Evolutionary conservation across 2,797 vertebrate genomes (phyloP), one percentile per base, ranked within the genome.

Genomic region (Myoxocephalus aenaeus): DNA sequence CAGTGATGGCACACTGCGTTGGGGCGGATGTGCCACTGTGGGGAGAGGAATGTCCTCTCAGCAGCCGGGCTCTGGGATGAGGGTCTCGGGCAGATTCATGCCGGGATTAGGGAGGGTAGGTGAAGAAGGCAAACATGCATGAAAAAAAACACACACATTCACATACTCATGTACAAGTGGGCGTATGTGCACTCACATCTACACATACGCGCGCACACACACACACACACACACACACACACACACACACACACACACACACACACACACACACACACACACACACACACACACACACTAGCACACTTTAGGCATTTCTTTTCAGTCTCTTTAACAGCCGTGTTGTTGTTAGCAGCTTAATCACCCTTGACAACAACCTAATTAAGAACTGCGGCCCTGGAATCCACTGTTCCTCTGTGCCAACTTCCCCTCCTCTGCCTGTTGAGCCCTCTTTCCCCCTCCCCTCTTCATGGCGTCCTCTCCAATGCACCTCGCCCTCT

Each of bases 331-430:
- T 81, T 80, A 75, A 82, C 80, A 77, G 75, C 80, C 75, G 40
- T 75, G 85, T 75, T 84, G 82, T 78, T 87, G 88, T 88, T 80
- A 71, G 81, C 79, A 58, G 83, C 85, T 91, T 91, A 87, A 86
- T 91, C 84, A 42, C 88, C 91, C 90, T 27, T 91, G 91, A 92
- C 93, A 92, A 93, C 93, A 90, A 87, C 89, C 93, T 89, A 84
- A 92, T 92, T 93, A 86, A 90, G 88, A 93, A 88, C 84, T 70
- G 57, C 77, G 67, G 87, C 62, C 63, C 88, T 90, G 91, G 91
- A 92, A 91, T 90, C 87, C 78, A 32, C 54, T 17, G 68, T n/a
- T 75, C 61, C 66, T 76, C 75, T 46, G 70, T 83, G 82, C 86
- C 88, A 90, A 54, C 61, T 15, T 56, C 51, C 77, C 77, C 86